phyloP scores from a whole-genome alignment of 2,888 invertebrate species.

The Tenthredo distinguenda region DNA sequence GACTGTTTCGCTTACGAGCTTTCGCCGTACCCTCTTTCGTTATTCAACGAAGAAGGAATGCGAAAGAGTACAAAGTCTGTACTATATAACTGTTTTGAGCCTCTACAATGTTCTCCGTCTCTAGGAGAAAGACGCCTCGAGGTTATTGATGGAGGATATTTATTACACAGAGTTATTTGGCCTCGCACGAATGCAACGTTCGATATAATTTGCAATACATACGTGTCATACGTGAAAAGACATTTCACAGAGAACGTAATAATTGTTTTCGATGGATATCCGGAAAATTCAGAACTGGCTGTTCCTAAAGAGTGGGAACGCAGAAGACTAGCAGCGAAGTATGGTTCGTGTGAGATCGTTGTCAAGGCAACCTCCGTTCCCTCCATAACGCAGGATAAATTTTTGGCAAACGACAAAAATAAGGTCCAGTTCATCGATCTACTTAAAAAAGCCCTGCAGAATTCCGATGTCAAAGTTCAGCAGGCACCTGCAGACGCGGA shows the following conservation, averaged over 20 bases:
- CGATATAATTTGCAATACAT: slow-evolving; percentile 44
- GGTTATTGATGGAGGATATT: slow-evolving; percentile 53
- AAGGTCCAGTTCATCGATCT: slow-evolving; percentile 59
- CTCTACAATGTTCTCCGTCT: slow-evolving; percentile 4
- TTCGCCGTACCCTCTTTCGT: slow-evolving; percentile 56
- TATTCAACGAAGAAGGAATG: slow-evolving; percentile 57
- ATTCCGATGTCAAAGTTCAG: not conserved
- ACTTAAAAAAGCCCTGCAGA: not conserved
- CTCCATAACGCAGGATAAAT: slow-evolving; percentile 59
- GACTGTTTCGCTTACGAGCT: slow-evolving; percentile 54
- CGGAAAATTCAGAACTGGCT: slow-evolving; percentile 6
- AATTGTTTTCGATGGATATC: slow-evolving; percentile 52
- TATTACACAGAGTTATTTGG: slow-evolving; percentile 53
- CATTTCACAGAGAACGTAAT: slow-evolving; percentile 33
- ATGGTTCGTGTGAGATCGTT: slow-evolving; percentile 15
- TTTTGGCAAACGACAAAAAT: slow-evolving; percentile 60
- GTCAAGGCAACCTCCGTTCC: slow-evolving; percentile 37
- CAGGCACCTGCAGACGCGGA: slow-evolving; percentile 57
- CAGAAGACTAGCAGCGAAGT: slow-evolving; percentile 50
- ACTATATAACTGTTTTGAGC: slow-evolving; percentile 63
- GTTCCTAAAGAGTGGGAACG: slow-evolving; percentile 43
- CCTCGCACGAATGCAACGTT: slow-evolving; percentile 46
- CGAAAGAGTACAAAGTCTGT: slow-evolving; percentile 54
- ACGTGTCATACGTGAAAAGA: slow-evolving; percentile 45
- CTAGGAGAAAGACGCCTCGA: not conserved